Evolutionary conservation across 2,113 vertebrate species (phyloP), one percentile per base, ranked within the genome.

Genomic region (Apistogramma diplotaenia): DNA sequence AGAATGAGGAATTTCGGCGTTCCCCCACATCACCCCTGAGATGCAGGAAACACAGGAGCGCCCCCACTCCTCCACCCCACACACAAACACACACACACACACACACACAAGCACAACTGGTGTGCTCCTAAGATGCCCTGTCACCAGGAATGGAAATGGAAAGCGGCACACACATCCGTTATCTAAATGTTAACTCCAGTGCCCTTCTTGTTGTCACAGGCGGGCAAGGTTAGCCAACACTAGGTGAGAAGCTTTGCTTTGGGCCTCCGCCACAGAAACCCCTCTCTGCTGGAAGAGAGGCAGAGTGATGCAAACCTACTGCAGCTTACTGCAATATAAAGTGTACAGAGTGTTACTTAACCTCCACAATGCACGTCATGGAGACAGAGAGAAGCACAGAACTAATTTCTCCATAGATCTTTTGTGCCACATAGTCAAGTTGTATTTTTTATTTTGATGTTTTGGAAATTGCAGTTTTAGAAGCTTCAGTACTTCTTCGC

Each of bases 141-240:
- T 95, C 94, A 93, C 89, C 83, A 56, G 82, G 89, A 94, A 94
- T 90, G 92, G 91, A 90, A 94, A 96, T 94, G 57, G 87, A 91
- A 95, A 92, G 85, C 49, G 76, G 86, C 91, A 92, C 88, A 93
- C 93, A 93, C 94, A 93, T 95, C 93, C 85, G 93, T 95, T 95
- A 94, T 95, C 94, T 93, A 95, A 95, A 95, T 94, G 95, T 95
- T 95, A 94, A 95, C 94, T 93, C 86, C 94, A 74, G 89, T 91
- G 93, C 85, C 89, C 91, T 90, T 93, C 83, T 83, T 94, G 90
- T 92, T 94, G 94, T 95, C 94, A 94, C 89, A 93, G 92, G 72
- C 83, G 55, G 90, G 88, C 49, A 71, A 86, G 90, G 91, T 92
- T 89, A 91, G 92, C 90, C 89, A 85, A 89, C 83, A 77, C 76